Evolutionary conservation across 2,113 vertebrate genomes (phyloP).

Genomic region (Cephalopholis sonnerati): DNA sequence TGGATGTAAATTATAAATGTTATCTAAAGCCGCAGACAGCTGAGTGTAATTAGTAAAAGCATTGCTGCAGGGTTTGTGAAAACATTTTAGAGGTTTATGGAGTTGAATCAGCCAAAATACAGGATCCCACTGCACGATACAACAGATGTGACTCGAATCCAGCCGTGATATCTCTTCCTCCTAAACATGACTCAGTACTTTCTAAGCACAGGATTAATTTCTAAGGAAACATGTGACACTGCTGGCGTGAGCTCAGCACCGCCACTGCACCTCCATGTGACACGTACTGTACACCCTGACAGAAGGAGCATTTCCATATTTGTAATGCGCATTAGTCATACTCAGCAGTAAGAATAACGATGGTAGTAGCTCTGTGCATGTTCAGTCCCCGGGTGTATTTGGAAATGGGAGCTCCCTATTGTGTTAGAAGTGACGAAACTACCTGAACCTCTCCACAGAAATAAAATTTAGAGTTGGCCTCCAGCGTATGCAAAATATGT

Average conservation of each 20-base stretch:
- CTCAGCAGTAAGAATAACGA: neutral
- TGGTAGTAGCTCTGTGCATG: neutral
- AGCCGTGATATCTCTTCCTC: neutral
- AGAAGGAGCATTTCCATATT: neutral
- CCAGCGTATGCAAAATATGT: neutral
- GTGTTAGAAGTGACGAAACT: neutral
- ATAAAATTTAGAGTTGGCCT: neutral
- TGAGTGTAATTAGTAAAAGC: neutral
- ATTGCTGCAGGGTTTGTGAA: neutral
- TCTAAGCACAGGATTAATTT: neutral
- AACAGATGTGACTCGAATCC: neutral
- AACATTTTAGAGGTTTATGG: neutral
- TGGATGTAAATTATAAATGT: neutral
- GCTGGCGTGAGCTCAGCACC: neutral
- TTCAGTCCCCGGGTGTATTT: too few species aligned
- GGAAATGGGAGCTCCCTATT: too few species aligned
- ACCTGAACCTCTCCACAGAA: neutral
- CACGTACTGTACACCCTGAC: neutral
- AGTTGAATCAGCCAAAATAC: neutral
- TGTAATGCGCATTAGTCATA: neutral
- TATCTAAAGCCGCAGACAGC: constrained; percentile 6
- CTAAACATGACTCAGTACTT: neutral
- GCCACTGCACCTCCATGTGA: neutral
- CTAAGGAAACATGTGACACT: neutral
- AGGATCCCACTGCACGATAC: neutral